Evolutionary conservation across 2,888 invertebrate genomes (phyloP), one percentile per base, ranked within the genome.

Genomic region (Cataglyphis altisquamis): DNA sequence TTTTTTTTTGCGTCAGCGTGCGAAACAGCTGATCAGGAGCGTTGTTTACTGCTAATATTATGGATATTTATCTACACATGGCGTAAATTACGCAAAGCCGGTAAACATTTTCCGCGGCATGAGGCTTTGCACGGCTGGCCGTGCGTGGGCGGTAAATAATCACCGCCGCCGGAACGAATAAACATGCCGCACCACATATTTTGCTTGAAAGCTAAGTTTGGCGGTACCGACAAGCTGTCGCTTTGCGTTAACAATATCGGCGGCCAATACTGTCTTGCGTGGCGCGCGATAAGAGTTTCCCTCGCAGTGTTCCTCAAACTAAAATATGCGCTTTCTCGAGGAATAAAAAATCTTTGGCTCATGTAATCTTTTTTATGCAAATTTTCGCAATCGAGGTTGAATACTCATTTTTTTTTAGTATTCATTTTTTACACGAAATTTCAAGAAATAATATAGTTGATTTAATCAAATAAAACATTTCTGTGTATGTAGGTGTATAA

Each of bases 211-310:
- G 77, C 52, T 29, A 77, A 77, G 67, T 77, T 77, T n/a, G 67
- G n/a, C 39, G 67, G 15, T 39, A 55, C 36, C 67, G 77, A 77
- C 67, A 77, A 67, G 67, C 48, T 77, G 67, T 77, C 67, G 67
- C 67, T 77, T 77, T 67, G 39, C 67, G 67, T 77, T 67, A 77
- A 77, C 55, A 77, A 55, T 77, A 77, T 77, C 52, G 75, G 66
- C 64, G 36, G 21, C 63, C 75, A 52, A 52, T 64, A 64, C 36
- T 52, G 75, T 75, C 64, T 75, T 75, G 64, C 48, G 48, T 32
- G 63, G 36, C 18, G 36, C 36, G 52, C 67, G 77, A 77, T 77
- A 77, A 77, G 67, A 67, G 77, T 75, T 66, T 52, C 12, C 52
- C 25, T 6, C 73, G 48, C 36, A 52, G 21, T 39, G 12, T 60